Percentiles rank a stretch among this genome's conserved stretches.
phyloP scores from a whole-genome alignment of 1,140 invertebrate genomes.

The Homarus americanus region DNA sequence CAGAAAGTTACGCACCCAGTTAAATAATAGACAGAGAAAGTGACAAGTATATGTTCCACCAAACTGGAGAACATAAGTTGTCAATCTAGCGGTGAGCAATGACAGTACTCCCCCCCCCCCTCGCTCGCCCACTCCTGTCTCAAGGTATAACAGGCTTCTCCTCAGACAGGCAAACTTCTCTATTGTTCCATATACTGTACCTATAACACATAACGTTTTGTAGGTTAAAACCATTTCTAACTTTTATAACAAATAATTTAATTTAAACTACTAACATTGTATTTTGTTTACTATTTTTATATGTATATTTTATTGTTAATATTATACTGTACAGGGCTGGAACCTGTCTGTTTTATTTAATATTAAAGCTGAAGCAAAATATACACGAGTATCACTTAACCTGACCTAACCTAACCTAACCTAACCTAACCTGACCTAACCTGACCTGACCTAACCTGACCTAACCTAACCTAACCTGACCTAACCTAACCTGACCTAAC shows the following conservation, averaged over 20 bases:
- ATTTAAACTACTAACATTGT: slow-evolving; percentile 1
- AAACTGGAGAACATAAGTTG: no score
- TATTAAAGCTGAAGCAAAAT: not conserved
- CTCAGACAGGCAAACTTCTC: not conserved
- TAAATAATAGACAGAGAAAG: no score
- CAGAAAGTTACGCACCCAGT: no score
- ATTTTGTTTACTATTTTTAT: not conserved
- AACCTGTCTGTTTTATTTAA: slow-evolving; percentile 3
- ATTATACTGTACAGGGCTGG: not conserved
- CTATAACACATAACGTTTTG: not conserved
- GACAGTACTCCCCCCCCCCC: no score
- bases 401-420: no score
- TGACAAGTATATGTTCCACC: no score
- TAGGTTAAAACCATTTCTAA: not conserved
- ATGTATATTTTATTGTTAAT: not conserved
- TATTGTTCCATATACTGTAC: not conserved
- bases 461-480: no score
- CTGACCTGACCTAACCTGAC: no score
- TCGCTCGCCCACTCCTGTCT: not conserved
- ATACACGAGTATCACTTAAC: no score
- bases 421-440: no score
- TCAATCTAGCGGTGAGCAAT: no score
- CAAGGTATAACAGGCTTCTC: not conserved
- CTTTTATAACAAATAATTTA: not conserved
- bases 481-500: no score